phyloP scores from a whole-genome alignment of 2,113 vertebrate species.

The Actinemys pallida region DNA sequence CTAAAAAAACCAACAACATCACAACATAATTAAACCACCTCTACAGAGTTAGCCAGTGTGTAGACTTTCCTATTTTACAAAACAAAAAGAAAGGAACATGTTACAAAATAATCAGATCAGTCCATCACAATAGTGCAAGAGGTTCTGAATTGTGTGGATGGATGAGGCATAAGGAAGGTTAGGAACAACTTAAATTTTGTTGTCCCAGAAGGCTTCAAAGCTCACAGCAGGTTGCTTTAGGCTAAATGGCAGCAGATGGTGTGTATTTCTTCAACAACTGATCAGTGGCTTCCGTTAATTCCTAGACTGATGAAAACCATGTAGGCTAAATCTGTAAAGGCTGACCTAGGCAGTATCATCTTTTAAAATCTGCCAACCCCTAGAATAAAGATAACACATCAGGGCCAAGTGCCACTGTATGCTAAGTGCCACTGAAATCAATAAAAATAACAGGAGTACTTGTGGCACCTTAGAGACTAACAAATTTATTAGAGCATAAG shows the following conservation, averaged over 20 bases:
- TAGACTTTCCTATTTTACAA: slow-evolving; percentile 80
- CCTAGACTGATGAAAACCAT: background rate
- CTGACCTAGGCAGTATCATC: accelerated
- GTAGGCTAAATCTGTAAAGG: background rate
- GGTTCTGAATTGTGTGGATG: slow-evolving; percentile 33
- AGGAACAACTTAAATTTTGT: background rate
- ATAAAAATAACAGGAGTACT: too few relatives aligned
- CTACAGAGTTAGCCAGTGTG: slow-evolving; percentile 81
- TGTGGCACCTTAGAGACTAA: too few relatives aligned
- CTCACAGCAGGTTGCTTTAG: background rate
- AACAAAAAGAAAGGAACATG: slow-evolving; percentile 61
- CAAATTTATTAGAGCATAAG: too few relatives aligned
- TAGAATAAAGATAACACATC: background rate
- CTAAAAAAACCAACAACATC: slow-evolving; percentile 4
- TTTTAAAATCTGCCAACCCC: background rate
- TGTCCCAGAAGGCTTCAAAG: background rate
- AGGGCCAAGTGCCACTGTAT: background rate
- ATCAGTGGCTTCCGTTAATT: background rate
- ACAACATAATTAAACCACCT: slow-evolving; percentile 52
- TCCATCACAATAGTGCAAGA: slow-evolving; percentile 78
- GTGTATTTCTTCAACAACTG: background rate
- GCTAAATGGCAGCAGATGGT: background rate
- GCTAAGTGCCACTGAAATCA: slow-evolving; percentile 3
- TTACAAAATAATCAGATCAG: slow-evolving; percentile 75
- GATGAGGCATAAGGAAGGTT: background rate